Evolutionary conservation across 2,888 invertebrate species (phyloP).

Genomic region (Amphipoea oculea): DNA sequence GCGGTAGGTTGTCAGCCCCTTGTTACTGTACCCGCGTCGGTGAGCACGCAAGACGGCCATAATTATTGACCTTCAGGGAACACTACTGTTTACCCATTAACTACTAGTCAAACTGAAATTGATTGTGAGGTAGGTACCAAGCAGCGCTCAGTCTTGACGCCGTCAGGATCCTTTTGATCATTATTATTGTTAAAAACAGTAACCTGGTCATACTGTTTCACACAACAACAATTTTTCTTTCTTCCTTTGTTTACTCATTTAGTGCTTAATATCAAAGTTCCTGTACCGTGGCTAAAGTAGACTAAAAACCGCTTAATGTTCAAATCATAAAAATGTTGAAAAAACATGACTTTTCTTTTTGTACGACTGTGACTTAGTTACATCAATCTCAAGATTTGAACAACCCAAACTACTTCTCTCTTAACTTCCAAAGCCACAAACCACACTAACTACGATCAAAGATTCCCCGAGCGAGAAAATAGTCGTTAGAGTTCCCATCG

Average conservation of each 20-base stretch:
- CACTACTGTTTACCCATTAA: constrained; percentile 14
- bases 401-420: not conserved
- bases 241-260: not conserved
- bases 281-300: not conserved
- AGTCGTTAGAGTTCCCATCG: constrained; percentile 31
- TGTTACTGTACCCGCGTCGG: constrained; percentile 19
- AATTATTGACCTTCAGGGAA: constrained; percentile 25
- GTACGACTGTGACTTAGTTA: not conserved
- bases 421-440: constrained; percentile 24
- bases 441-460: constrained; percentile 6
- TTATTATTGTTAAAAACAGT: not conserved
- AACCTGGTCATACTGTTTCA: not conserved
- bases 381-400: not conserved
- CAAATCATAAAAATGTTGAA: not conserved
- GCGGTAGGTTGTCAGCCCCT: constrained; percentile 42
- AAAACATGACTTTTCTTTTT: not conserved
- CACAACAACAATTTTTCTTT: not conserved
- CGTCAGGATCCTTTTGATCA: not conserved
- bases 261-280: not conserved
- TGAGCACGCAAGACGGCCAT: constrained; percentile 4
- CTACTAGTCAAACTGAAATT: constrained; percentile 4
- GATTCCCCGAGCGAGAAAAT: constrained; percentile 21
- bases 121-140: no score
- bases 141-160: not conserved
- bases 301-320: not conserved